Conservation (phyloP, 2,113 vertebrate species). For the Calonectris borealis region DNA sequence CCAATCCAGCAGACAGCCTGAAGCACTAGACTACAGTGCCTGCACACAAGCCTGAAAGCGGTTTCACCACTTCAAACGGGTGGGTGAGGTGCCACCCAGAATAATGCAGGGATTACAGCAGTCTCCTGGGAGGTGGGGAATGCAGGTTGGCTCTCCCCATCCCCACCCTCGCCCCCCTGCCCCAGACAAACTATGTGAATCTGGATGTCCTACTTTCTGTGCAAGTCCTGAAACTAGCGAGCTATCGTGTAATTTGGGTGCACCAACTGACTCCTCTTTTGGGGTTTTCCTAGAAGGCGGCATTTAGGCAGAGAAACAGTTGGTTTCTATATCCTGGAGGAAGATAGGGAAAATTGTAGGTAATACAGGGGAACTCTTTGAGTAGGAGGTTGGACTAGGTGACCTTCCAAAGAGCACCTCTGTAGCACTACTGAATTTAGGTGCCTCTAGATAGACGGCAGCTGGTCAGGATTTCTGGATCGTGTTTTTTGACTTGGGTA, state of each 20-base stretch:
- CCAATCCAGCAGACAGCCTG: neutral
- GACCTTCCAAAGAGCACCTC: neutral
- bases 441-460: neutral
- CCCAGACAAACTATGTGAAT: neutral
- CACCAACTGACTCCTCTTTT: neutral
- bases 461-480: neutral
- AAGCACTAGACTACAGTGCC: slow-evolving; percentile 10
- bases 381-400: neutral
- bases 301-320: neutral
- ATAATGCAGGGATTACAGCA: neutral
- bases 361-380: neutral
- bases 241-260: neutral
- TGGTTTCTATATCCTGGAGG: neutral
- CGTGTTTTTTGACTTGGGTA: neutral
- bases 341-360: neutral
- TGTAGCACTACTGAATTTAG: neutral
- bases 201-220: neutral
- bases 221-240: neutral
- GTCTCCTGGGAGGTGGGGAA: slow-evolving; percentile 22
- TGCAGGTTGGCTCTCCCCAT: neutral
- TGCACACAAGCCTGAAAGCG: neutral
- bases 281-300: neutral
- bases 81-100: slow-evolving; percentile 32
- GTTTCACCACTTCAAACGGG: slow-evolving; percentile 40
- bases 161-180: neutral